These are phyloP conservation scores for Oplegnathus fasciatus DNA, from an alignment of 2,113 vertebrate genomes.

Conservation along the genomic window DNA sequence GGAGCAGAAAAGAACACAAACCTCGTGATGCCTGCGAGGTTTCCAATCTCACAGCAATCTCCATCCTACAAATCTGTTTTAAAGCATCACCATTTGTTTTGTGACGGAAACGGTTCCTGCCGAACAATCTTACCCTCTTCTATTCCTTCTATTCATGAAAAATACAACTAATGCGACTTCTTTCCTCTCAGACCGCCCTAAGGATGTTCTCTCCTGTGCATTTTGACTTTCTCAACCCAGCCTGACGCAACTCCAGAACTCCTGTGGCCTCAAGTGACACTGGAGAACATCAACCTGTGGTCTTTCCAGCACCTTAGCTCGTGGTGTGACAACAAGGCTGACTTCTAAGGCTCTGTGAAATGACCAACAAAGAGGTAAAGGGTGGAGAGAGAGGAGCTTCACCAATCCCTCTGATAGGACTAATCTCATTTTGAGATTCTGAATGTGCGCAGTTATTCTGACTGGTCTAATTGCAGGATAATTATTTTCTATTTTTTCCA, in stretches of 20 bases:
- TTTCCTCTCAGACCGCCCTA: background rate
- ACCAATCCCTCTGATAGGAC: background rate
- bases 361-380: background rate
- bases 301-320: background rate
- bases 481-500: background rate
- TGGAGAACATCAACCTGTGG: background rate
- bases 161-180: background rate
- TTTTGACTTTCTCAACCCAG: background rate
- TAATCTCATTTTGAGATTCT: background rate
- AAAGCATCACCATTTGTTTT: conserved; percentile 19
- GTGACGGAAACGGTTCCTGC: background rate
- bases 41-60: conserved; percentile 24
- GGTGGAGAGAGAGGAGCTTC: background rate
- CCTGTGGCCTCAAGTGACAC: background rate
- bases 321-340: conserved; percentile 4
- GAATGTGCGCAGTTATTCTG: background rate
- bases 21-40: conserved; percentile 4
- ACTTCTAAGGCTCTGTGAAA: background rate
- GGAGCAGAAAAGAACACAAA: conserved; percentile 5
- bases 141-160: background rate
- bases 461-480: background rate
- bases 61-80: conserved; percentile 12
- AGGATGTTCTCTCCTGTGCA: background rate
- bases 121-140: background rate
- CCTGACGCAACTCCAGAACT: background rate